Base-by-base conservation (phyloP, 1,140 invertebrate species). In the Delia radicum region DNA sequence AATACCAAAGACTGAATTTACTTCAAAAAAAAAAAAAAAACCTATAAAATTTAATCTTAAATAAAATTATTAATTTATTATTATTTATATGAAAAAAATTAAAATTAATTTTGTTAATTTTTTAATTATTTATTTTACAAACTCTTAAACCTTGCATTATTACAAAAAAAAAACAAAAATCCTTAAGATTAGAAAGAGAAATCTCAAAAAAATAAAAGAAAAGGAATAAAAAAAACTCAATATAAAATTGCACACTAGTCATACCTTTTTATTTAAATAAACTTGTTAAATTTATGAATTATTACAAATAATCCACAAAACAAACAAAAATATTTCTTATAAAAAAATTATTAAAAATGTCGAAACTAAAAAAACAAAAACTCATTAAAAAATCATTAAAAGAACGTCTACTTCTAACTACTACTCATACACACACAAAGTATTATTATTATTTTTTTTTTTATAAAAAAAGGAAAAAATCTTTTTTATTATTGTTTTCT, bases 1-100 rank as follows among this genome's bases (percentile, higher is more conserved):
- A 85, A 82, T 82, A 82, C 84, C 84, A 85, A 85, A 85, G 84
- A 85, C 84, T 85, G 84, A 85, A 84, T 84, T 84, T 82, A 80
- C 82, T 84, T 83, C 79, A 81, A 62, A 73, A 76, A 76, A 73
- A 46, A 76, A 73, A 46, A 80, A 82, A 79, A 83, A 81, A 79
- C 13, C 5, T 79, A 79, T 69, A 8, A 27, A 33, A 48, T 48
- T 26, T 26, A 48, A 27, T 28, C 18, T 24, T n/a, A n/a, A n/a
- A n/a, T n/a, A 69, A 69, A 33, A 69, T 3, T 69, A 69, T 33
- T 69, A 69, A 69, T 69, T 69, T 69, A 69, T 69, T 69, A 10
- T 69, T 33, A 33, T 69, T 69, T 69, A 33, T 69, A 21, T 65
- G n/a, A 76, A 74, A 79, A 79, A 77, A 78, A 73, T 77, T 13